phyloP scores from a whole-genome alignment of 2,113 vertebrate species.

The Equus quagga region DNA sequence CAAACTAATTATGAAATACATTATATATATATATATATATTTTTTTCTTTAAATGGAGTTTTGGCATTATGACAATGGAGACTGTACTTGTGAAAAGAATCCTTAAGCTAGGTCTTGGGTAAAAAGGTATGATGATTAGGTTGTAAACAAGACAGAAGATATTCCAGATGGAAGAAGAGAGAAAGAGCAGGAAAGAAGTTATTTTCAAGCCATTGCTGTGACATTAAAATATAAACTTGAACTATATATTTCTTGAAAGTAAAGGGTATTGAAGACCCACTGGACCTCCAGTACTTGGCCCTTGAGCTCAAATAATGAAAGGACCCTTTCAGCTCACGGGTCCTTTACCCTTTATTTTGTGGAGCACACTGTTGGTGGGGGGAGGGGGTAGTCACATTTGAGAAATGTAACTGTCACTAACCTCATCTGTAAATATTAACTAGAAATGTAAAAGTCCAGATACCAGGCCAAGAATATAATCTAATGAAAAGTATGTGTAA shows the following conservation, averaged over 20 bases:
- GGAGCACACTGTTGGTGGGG: not conserved
- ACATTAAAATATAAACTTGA: not conserved
- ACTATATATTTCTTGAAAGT: not conserved
- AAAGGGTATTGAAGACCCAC: not conserved
- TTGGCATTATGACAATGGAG: not conserved
- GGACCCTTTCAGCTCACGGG: not conserved
- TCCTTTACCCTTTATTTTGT: conserved; percentile 1
- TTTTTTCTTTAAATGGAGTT: not conserved
- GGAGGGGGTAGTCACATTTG: not conserved
- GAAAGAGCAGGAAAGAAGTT: not conserved
- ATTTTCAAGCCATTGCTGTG: not conserved
- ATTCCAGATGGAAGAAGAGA: not conserved
- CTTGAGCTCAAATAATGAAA: not conserved
- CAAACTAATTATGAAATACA: not conserved
- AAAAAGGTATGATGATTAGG: not conserved
- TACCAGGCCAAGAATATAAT: not conserved
- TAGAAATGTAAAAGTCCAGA: conserved; percentile 21
- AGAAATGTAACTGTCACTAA: not conserved
- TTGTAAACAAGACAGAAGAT: not conserved
- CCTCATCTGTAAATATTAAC: not conserved
- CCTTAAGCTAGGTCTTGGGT: not conserved
- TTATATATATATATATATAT: not conserved
- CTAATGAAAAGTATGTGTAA: not conserved
- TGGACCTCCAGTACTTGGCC: not conserved
- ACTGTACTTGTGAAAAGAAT: not conserved